Base-by-base conservation (phyloP, 1,140 invertebrate genomes). In the Dendroctonus ponderosae region DNA sequence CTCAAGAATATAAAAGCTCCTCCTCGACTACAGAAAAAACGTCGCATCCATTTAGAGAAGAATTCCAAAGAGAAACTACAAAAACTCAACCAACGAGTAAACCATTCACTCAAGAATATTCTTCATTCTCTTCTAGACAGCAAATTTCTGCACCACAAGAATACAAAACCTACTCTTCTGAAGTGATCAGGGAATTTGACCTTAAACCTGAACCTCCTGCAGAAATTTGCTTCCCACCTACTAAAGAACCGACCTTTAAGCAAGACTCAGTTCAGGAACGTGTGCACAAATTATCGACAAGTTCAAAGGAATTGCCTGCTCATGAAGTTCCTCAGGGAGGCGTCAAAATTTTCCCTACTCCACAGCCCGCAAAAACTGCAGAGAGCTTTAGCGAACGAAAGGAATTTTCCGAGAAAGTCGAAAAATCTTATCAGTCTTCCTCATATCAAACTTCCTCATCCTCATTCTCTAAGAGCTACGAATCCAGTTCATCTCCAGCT, bases 161-260 rank as follows among this genome's bases (percentile, higher is more conserved):
- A 12, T 69, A 69, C 71, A 72, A 38, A 70, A 76, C 48, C 15
- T 63, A 66, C 43, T 61, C 71, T 5, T 57, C 60, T 6, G 59
- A 67, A n/a, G 37, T 62, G 50, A 69, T 77, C 11, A 69, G 76
- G 51, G 82, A 84, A 66, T 82, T 89, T 46, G 83, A 83, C 74
- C 70, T 90, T 0, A 81, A 85, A 60, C 89, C 88, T 0, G 89
- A 88, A 75, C 85, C 88, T 37, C 87, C 88, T 7, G 87, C 88
- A n/a, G 85, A 89, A 79, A 87, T 89, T 14, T 85, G 84, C 43
- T 89, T 67, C 41, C 82, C 84, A 5, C 68, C 71, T 46, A 78
- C 78, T 0, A 82, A 85, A 71, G 82, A 73, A 7, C 37, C 11
- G 15, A 11, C 54, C 54, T n/a, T 60, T 40, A 66, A 79, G 65